Base-by-base conservation (phyloP, 2,888 invertebrate genomes). In the Campoplex capitator region DNA sequence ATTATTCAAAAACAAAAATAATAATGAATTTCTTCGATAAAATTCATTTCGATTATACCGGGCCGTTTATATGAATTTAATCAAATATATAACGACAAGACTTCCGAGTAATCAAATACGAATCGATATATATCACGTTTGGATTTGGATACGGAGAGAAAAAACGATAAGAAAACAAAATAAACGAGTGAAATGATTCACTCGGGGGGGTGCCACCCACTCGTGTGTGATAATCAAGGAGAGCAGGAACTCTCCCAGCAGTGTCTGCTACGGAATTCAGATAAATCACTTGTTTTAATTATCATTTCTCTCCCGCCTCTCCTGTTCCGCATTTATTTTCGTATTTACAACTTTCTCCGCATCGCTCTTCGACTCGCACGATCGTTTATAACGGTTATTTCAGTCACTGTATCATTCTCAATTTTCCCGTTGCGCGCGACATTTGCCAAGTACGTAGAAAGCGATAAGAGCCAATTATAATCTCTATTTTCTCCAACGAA, bases 231-330 rank as follows among this genome's bases (percentile, higher is more conserved):
- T 77, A 78, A 86, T 78, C 76, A 76, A 70, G 62, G 75, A 42
- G 9, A 80, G 83, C 79, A 83, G 79, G 71, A 86, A 80, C 74
- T 85, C 78, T 77, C 67, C n/a, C 13, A 13, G 62, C 32, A 32
- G 48, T 71, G 76, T 79, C 56, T 76, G 79, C 54, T 54, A 65
- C 62, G 32, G 28, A 71, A 65, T 71, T 67, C 56, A 70, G 83
- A 86, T 83, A 86, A 86, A 80, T 71, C 75, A 54, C n/a, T 45
- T 71, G 28, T 79, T 68, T 62, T 58, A 74, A 32, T 75, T 48
- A 18, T 67, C 28, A n/a, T 42, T 54, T n/a, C 23, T 23, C 23
- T 23, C 23, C 23, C 62, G 16, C 38, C 23, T 75, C 42, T 48
- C 45, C 35, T 18, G n/a, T 23, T 28, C 28, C 32, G 32, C 13